A percentile compares a stretch with the other conserved stretches of the same genome.
Conservation (phyloP, 2,888 invertebrate genomes). For the Nemapogon koenigi region DNA sequence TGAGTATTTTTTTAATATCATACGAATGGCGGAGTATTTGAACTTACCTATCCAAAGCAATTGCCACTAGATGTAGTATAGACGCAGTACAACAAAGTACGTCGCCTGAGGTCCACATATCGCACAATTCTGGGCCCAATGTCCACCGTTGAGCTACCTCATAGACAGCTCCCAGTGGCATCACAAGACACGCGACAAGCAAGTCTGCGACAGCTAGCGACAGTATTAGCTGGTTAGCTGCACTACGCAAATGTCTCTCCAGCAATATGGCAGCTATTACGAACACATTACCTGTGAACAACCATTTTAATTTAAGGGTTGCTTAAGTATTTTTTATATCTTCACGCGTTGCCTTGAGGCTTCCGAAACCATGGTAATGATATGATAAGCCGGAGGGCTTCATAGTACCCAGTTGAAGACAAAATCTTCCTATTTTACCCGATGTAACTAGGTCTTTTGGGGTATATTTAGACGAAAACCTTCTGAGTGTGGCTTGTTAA, state of each 20-base stretch:
- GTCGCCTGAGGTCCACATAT: slow-evolving; percentile 94
- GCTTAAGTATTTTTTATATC: too few species aligned
- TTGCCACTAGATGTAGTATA: slow-evolving; percentile 81
- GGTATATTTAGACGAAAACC: too few species aligned
- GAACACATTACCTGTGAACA: slow-evolving; percentile 84
- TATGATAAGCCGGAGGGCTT: too few species aligned
- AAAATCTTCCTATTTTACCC: slow-evolving; percentile 6
- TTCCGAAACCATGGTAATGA: too few species aligned
- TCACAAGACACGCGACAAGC: slow-evolving; percentile 83
- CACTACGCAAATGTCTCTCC: slow-evolving; percentile 85
- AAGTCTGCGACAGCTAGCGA: slow-evolving; percentile 92
- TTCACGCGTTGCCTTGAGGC: too few species aligned
- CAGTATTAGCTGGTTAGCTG: slow-evolving; percentile 89
- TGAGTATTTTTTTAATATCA: too few species aligned
- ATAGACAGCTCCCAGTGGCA: slow-evolving; percentile 80
- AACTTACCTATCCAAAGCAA: slow-evolving; percentile 78
- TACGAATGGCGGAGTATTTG: too few species aligned
- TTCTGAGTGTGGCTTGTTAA: too few species aligned
- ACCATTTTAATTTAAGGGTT: neutral
- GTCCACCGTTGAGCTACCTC: slow-evolving; percentile 84
- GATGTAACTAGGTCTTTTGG: too few species aligned
- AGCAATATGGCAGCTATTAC: slow-evolving; percentile 92
- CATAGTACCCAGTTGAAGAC: too few species aligned
- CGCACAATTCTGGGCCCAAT: slow-evolving; percentile 86
- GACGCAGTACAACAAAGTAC: slow-evolving; percentile 90